These are phyloP conservation scores for Vultur gryphus DNA, from an alignment of 2,797 vertebrate species.

Conservation along the genomic window DNA sequence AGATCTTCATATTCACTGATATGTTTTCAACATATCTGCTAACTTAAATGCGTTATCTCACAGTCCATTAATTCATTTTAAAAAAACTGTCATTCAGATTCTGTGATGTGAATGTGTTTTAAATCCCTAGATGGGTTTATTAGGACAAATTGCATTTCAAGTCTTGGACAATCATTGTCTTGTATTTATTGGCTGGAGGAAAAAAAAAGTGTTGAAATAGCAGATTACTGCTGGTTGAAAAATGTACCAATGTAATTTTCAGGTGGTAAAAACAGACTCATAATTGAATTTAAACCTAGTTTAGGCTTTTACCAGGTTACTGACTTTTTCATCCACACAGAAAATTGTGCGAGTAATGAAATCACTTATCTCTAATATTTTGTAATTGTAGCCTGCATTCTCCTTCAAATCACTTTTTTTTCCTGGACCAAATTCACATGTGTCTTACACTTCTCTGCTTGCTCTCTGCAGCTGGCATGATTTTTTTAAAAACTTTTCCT, in stretches of 20 bases:
- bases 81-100: neutral
- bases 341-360: neutral
- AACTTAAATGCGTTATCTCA: neutral
- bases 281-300: slow-evolving; percentile 2
- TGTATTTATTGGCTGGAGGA: neutral
- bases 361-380: neutral
- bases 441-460: neutral
- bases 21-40: neutral
- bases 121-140: neutral
- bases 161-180: neutral
- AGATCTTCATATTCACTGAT: neutral
- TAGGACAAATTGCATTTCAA: neutral
- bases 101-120: neutral
- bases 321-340: neutral
- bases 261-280: neutral
- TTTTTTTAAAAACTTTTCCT: neutral
- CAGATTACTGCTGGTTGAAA: neutral
- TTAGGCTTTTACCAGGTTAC: neutral
- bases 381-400: neutral
- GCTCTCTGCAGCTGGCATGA: neutral
- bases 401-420: neutral
- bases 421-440: neutral
- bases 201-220: neutral
- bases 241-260: neutral
- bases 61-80: neutral